These are phyloP conservation scores for Heterodera carotae DNA, from an alignment of 1,140 invertebrate species.

Conservation along the genomic window DNA sequence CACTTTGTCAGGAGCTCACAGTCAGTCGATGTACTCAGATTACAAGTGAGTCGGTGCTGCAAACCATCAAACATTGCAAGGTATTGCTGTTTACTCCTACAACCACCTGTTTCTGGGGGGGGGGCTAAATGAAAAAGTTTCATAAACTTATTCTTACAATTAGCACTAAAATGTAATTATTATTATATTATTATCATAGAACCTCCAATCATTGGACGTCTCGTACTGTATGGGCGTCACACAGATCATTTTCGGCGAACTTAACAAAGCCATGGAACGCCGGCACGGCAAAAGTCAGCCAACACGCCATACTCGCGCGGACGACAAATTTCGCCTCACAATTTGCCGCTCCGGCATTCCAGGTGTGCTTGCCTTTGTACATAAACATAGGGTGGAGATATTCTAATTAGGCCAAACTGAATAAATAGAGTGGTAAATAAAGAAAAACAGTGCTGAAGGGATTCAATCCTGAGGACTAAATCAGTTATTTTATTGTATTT, in stretches of 20 bases:
- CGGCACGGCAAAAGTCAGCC: constrained; percentile 14
- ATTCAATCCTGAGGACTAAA: not conserved
- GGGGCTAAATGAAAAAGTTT: too few species aligned
- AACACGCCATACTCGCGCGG: not conserved
- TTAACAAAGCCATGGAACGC: constrained; percentile 17
- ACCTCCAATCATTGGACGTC: constrained; percentile 6
- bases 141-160: not conserved
- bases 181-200: not conserved
- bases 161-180: not conserved
- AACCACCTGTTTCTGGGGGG: too few species aligned
- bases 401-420: too few species aligned
- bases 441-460: too few species aligned
- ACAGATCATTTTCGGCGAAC: constrained; percentile 18
- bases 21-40: constrained; percentile 19
- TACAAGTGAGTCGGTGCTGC: constrained; percentile 12
- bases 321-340: constrained; percentile 10
- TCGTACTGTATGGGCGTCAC: constrained; percentile 23
- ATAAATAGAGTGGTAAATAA: too few species aligned
- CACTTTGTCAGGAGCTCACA: constrained; percentile 14
- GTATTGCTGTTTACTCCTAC: not conserved
- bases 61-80: constrained; percentile 23
- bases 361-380: too few species aligned
- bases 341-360: constrained; percentile 23
- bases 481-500: not conserved
- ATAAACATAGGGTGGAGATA: too few species aligned